A percentile compares a stretch with the other conserved stretches of the same genome.
These are phyloP conservation scores for Tridacna gigas DNA, from an alignment of 2,888 invertebrate genomes.

Conservation along the genomic window DNA sequence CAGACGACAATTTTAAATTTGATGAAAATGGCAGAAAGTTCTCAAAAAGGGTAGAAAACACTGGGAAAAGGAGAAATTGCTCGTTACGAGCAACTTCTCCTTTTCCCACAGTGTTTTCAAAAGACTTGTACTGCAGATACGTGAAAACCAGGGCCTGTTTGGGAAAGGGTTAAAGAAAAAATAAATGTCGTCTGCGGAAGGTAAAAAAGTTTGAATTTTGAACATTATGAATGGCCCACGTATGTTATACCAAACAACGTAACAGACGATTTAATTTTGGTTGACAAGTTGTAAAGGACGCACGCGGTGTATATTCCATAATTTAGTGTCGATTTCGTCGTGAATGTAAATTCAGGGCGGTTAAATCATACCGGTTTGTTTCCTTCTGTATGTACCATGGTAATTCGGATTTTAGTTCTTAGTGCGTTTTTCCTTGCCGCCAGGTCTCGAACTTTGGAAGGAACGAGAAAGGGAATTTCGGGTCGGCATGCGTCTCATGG, in stretches of 20 bases:
- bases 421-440: too few relatives aligned
- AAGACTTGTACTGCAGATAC: background rate
- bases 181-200: background rate
- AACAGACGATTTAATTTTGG: slow-evolving; percentile 28
- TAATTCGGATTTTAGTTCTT: background rate
- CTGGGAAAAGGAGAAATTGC: background rate
- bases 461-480: background rate
- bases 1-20: too few relatives aligned
- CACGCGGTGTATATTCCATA: background rate
- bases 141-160: background rate
- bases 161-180: background rate
- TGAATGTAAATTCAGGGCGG: too few relatives aligned
- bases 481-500: slow-evolving; percentile 6
- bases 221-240: slow-evolving; percentile 26
- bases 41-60: background rate
- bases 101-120: background rate
- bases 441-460: slow-evolving; percentile 17
- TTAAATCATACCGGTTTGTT: too few relatives aligned
- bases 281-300: slow-evolving; percentile 2
- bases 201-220: background rate
- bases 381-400: background rate
- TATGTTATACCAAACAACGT: slow-evolving; percentile 22
- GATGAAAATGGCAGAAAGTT: background rate
- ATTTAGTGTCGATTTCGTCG: background rate
- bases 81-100: background rate